Evolutionary conservation across 2,888 invertebrate genomes (phyloP), one percentile per base, ranked within the genome.

Genomic region (Camptogramma bilineatum): DNA sequence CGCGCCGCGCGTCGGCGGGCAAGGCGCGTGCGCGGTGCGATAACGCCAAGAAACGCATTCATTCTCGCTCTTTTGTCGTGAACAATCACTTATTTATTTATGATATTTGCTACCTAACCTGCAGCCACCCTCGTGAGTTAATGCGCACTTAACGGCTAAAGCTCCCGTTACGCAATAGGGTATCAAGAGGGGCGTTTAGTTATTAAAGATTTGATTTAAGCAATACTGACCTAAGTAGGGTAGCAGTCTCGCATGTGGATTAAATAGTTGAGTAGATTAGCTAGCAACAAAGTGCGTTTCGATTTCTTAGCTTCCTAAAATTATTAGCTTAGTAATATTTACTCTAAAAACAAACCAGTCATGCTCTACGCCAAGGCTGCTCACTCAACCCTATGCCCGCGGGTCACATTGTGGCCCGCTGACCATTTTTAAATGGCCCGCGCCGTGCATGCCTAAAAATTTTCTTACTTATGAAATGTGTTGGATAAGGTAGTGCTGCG

Each of bases 71-170:
- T 90, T 90, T 93, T 92, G 92, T 93, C 83, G 84, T 81, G 82
- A 90, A 91, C 92, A 91, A 91, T 92, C 87, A 85, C 87, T 86
- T 91, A 93, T 91, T 91, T 93, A 93, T 93, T 92, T 92, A 93
- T 91, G 89, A 91, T 90, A 91, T 91, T 91, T 89, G 87, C 85
- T 84, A 85, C 83, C 79, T 85, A 91, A 91, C 91, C 91, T 90
- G 90, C 70, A 71, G 68, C 88, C 90, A 88, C 91, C 90, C 90
- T 83, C 67, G 79, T 77, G 74, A 82, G 75, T 81, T 84, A 86
- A 84, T 86, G 78, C 83, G 78, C 77, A 80, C 83, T 86, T 84
- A 82, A 82, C 79, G 69, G 74, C 78, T 78, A 80, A 79, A 78
- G 74, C 77, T 73, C 63, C 68, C 75, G 70, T 66, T 74, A 71